These are phyloP conservation scores for Lordiphosa clarofinis DNA, from an alignment of 1,140 invertebrate genomes.

Conservation along the genomic window DNA sequence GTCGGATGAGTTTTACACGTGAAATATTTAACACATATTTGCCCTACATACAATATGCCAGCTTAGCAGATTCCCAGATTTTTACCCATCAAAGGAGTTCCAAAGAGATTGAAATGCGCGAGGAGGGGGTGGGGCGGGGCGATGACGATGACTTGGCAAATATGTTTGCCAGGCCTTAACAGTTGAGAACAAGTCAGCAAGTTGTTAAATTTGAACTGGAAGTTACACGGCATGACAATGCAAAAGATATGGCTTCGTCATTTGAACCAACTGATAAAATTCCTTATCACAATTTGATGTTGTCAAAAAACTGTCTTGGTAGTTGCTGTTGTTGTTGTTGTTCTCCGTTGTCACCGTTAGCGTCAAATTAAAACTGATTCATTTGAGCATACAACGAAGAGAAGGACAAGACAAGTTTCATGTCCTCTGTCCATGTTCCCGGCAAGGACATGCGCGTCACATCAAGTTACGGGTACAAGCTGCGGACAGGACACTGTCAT, in stretches of 20 bases:
- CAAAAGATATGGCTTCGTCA: too few relatives aligned
- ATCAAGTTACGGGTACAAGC: constrained; percentile 9
- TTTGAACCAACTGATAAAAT: background rate
- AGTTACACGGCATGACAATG: too few relatives aligned
- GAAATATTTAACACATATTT: constrained; percentile 22
- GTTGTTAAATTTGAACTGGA: too few relatives aligned
- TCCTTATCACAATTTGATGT: constrained; percentile 5
- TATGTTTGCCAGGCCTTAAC: too few relatives aligned
- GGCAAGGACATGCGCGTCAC: constrained; percentile 11
- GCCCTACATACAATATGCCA: constrained; percentile 18
- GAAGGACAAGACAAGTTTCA: constrained; percentile 8
- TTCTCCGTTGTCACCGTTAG: constrained; percentile 6
- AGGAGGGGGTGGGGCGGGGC: too few relatives aligned
- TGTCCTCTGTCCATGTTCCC: constrained; percentile 3
- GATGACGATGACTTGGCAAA: too few relatives aligned
- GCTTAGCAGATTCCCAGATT: constrained; percentile 23
- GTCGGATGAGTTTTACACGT: constrained; percentile 50
- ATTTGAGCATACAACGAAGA: constrained; percentile 11
- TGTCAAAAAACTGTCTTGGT: too few relatives aligned
- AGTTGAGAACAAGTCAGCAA: too few relatives aligned
- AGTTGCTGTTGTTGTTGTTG: background rate
- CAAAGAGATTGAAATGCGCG: too few relatives aligned
- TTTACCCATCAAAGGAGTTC: constrained; percentile 6
- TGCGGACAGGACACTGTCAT: constrained; percentile 3
- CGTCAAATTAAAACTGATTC: constrained; percentile 54